phyloP scores from a whole-genome alignment of 2,113 vertebrate genomes.

The Aegithalos caudatus region DNA sequence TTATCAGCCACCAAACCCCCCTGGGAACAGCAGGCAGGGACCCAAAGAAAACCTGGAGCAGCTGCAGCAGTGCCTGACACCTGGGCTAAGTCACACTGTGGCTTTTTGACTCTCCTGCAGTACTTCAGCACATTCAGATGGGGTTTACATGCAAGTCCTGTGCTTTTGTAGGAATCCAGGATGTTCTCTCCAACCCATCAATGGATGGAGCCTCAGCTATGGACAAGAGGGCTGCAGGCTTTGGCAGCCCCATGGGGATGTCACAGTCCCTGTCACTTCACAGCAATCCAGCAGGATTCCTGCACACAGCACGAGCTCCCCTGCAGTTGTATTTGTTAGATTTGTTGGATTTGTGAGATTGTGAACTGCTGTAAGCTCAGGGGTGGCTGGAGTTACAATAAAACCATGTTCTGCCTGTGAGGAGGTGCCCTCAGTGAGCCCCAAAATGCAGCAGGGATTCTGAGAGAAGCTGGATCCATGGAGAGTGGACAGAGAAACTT shows the following conservation, averaged over 20 bases:
- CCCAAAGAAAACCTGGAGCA: not conserved
- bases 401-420: not conserved
- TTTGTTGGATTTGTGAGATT: rapidly evolving
- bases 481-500: not conserved
- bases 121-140: not conserved
- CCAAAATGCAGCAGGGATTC: rapidly evolving
- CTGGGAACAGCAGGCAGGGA: not conserved
- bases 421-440: not conserved
- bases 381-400: not conserved
- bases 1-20: not conserved
- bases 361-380: not conserved
- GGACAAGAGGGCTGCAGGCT: not conserved
- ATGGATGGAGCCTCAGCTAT: not conserved
- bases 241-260: rapidly evolving
- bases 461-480: rapidly evolving
- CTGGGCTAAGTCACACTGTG: not conserved
- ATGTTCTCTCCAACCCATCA: not conserved
- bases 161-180: not conserved
- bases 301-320: not conserved
- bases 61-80: not conserved
- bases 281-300: not conserved
- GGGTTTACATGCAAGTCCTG: not conserved
- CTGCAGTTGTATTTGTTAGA: rapidly evolving
- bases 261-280: rapidly evolving
- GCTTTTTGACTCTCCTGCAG: not conserved